Percentiles rank a stretch among this genome's conserved stretches.
Evolutionary conservation across 2,797 vertebrate species (phyloP).

Genomic region (Mycteria americana): DNA sequence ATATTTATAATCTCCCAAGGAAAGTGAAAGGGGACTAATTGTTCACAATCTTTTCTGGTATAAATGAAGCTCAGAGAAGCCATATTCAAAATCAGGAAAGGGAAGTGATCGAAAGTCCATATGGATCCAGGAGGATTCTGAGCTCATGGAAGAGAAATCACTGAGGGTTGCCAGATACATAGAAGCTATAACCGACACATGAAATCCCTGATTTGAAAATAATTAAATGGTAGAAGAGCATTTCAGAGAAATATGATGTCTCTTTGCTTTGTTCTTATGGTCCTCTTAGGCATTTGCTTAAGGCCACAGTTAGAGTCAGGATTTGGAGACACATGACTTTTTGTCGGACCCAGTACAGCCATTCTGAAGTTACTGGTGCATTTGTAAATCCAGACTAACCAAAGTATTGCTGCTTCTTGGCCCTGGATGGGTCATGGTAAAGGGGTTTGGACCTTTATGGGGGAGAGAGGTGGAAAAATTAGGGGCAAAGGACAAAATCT

Average conservation of each 20-base stretch:
- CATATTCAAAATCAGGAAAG: background rate
- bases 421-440: background rate
- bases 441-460: background rate
- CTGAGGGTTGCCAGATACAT: background rate
- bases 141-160: background rate
- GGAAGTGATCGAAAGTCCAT: background rate
- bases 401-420: background rate
- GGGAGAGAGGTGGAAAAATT: background rate
- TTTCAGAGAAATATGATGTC: background rate
- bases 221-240: background rate
- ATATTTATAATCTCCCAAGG: background rate
- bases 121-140: background rate
- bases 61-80: background rate
- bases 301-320: background rate
- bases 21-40: background rate
- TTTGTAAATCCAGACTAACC: background rate
- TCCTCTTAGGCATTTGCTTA: too few species aligned
- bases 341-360: background rate
- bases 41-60: background rate
- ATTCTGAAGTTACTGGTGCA: background rate
- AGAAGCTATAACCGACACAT: background rate
- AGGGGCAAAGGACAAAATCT: background rate
- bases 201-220: background rate
- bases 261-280: too few species aligned
- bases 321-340: background rate